Evolutionary conservation across 2,113 vertebrate genomes (phyloP).

Genomic region (Eulemur rufifrons): DNA sequence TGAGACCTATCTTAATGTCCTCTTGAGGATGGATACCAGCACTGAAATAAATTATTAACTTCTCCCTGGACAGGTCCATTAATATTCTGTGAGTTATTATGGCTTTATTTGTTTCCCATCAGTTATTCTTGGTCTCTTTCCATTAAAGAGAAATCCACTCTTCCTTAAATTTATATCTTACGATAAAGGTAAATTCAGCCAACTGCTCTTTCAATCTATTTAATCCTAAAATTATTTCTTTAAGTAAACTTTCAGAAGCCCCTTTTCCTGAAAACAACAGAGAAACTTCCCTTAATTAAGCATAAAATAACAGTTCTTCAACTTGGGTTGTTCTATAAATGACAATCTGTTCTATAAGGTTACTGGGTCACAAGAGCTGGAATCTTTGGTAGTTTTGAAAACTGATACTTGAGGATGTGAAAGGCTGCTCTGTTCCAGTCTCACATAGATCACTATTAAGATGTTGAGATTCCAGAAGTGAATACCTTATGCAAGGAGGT

Average conservation of each 20-base stretch:
- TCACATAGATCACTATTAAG: neutral
- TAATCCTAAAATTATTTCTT: slow-evolving; percentile 62
- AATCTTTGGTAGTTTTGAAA: slow-evolving; percentile 19
- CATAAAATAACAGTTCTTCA: slow-evolving; percentile 56
- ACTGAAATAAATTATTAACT: slow-evolving; percentile 56
- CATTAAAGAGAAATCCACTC: slow-evolving; percentile 60
- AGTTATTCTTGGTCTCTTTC: slow-evolving; percentile 69
- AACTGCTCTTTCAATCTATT: slow-evolving; percentile 65
- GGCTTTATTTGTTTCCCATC: slow-evolving; percentile 57
- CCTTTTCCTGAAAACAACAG: slow-evolving; percentile 42
- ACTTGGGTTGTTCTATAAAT: slow-evolving; percentile 13
- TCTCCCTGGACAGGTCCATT: slow-evolving; percentile 28
- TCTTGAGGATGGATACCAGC: slow-evolving; percentile 13
- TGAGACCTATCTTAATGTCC: slow-evolving; percentile 44
- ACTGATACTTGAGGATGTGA: neutral
- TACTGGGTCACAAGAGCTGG: slow-evolving; percentile 11
- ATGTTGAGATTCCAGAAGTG: neutral
- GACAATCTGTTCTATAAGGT: slow-evolving; percentile 11
- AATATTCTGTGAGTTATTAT: slow-evolving; percentile 45
- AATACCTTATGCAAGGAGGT: neutral
- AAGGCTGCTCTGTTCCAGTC: slow-evolving; percentile 15
- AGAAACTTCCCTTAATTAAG: slow-evolving; percentile 57
- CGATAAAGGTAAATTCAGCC: neutral
- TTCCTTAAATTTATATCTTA: slow-evolving; percentile 62
- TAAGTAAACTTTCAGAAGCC: slow-evolving; percentile 3